phyloP scores from a whole-genome alignment of 2,797 vertebrate species.

The Coranthus polyacanthus region DNA sequence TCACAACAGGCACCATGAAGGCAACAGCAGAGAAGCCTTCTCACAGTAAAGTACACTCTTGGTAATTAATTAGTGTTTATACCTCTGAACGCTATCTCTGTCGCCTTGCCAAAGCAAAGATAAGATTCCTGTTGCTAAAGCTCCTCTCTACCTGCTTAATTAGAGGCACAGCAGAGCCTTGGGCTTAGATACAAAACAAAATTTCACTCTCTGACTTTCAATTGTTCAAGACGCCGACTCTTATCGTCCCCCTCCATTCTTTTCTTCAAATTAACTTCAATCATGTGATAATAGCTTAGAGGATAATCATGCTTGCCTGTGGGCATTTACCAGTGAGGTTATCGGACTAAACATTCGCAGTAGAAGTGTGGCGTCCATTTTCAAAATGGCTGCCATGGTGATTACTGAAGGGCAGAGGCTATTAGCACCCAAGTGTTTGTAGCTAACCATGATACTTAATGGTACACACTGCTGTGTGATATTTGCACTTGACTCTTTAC shows the following conservation, averaged over 20 bases:
- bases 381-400: constrained; percentile 13
- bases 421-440: too few species aligned
- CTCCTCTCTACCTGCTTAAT: constrained; percentile 67
- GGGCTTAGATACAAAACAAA: constrained; percentile 48
- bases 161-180: constrained; percentile 56
- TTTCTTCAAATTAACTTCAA: constrained; percentile 63
- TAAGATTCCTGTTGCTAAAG: constrained; percentile 64
- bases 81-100: constrained; percentile 66
- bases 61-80: constrained; percentile 76
- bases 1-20: constrained; percentile 30
- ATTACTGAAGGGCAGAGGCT: not conserved
- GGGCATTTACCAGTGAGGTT: constrained; percentile 34
- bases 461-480: too few species aligned
- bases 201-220: constrained; percentile 53
- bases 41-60: constrained; percentile 42
- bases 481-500: too few species aligned
- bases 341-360: constrained; percentile 30
- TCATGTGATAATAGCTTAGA: constrained; percentile 40
- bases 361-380: constrained; percentile 29
- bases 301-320: constrained; percentile 13
- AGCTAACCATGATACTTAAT: too few species aligned
- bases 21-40: constrained; percentile 29
- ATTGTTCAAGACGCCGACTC: constrained; percentile 50
- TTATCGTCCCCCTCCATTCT: constrained; percentile 45
- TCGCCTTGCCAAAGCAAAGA: constrained; percentile 57